Conservation (phyloP, 1,140 invertebrate species). For the Brachionus koreanus region DNA sequence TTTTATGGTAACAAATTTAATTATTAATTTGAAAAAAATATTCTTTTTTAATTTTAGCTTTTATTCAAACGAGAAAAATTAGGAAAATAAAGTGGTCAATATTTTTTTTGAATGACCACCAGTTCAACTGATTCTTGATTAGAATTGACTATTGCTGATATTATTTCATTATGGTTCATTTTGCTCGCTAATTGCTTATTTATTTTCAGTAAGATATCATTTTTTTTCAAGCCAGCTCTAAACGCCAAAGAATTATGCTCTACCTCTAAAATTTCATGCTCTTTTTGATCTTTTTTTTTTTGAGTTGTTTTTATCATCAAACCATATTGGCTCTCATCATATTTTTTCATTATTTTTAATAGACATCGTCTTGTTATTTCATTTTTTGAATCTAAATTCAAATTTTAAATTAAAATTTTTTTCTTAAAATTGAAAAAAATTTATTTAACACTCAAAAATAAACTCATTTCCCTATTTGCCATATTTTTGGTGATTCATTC, state of each 20-base stretch:
- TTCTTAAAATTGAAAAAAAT: no score
- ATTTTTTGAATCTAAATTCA: neutral
- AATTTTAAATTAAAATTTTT: no score
- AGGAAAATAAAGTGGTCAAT: neutral
- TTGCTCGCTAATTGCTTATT: neutral
- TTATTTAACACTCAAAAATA: no score
- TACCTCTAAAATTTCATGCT: neutral
- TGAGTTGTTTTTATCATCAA: neutral
- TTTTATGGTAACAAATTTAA: no score
- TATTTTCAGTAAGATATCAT: neutral
- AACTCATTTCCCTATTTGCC: no score
- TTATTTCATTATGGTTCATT: neutral
- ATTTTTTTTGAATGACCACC: neutral
- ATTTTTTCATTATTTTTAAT: neutral
- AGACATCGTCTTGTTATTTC: neutral
- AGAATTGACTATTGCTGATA: neutral
- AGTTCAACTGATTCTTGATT: neutral
- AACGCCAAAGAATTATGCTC: neutral
- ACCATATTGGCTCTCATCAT: neutral
- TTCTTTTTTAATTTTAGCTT: no score
- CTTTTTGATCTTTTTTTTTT: neutral
- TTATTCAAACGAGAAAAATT: no score
- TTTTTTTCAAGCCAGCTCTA: neutral
- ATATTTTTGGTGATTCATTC: no score
- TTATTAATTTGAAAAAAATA: no score